Evolutionary conservation across 2,113 vertebrate genomes (phyloP).

Genomic region (Oreocharis arfaki): DNA sequence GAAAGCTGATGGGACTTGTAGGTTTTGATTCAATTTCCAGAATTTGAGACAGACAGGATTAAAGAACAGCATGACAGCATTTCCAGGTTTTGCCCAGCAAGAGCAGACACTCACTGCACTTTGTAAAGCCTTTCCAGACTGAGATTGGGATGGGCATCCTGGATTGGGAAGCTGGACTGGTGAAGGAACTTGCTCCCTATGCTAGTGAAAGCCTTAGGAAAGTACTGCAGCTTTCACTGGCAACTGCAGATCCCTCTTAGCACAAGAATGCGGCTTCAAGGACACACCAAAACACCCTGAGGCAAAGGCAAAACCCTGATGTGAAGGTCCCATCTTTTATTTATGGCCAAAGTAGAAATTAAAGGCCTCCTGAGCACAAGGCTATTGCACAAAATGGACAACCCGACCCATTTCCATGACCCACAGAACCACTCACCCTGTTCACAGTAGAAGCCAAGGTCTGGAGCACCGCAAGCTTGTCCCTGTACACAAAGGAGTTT

Average conservation of each 20-base stretch:
- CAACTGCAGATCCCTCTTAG: not conserved
- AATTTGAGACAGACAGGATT: not conserved
- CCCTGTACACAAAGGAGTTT: constrained; percentile 73
- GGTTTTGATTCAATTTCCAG: not conserved
- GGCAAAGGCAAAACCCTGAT: not conserved
- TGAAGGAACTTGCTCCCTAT: not conserved
- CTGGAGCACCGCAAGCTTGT: constrained; percentile 84
- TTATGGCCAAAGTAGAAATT: not conserved
- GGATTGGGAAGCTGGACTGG: not conserved
- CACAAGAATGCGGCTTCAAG: not conserved
- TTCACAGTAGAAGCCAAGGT: constrained; percentile 83
- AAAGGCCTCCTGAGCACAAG: not conserved
- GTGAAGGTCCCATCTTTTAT: not conserved
- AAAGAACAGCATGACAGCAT: not conserved
- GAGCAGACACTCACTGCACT: not conserved
- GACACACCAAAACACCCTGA: not conserved
- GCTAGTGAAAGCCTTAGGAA: not conserved
- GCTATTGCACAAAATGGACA: not conserved
- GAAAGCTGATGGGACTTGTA: not conserved
- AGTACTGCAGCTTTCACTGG: not conserved
- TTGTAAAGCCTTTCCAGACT: not conserved
- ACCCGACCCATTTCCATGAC: fast-evolving
- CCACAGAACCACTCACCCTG: constrained; percentile 74
- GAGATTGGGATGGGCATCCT: not conserved
- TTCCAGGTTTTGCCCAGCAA: not conserved